These are phyloP conservation scores for Drosophila mauritiana DNA, from an alignment of 1,140 invertebrate species.

Conservation along the genomic window DNA sequence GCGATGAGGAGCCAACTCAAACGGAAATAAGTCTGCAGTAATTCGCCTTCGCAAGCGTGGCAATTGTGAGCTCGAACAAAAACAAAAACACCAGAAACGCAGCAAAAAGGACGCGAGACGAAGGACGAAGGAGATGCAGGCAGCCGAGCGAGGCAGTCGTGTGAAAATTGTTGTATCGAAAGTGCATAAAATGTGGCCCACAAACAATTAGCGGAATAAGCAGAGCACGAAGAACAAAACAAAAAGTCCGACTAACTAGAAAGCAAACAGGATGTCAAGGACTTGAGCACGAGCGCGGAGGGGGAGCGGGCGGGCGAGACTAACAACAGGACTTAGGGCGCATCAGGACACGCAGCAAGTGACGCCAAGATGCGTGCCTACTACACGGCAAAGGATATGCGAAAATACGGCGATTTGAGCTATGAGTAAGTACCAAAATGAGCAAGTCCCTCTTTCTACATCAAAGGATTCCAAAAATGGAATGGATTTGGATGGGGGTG, in stretches of 20 bases:
- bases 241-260: slow-evolving; percentile 26
- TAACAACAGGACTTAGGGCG: slow-evolving; percentile 25
- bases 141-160: slow-evolving; percentile 37
- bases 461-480: slow-evolving; percentile 1
- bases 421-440: slow-evolving; percentile 72
- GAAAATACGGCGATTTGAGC: slow-evolving; percentile 78
- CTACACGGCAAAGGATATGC: slow-evolving; percentile 71
- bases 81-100: slow-evolving; percentile 10
- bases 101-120: too few relatives aligned
- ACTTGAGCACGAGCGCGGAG: slow-evolving; percentile 26
- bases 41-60: slow-evolving; percentile 16
- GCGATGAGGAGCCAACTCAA: slow-evolving; percentile 51
- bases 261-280: slow-evolving; percentile 65
- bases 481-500: not conserved
- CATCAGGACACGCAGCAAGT: slow-evolving; percentile 31
- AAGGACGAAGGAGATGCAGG: not conserved
- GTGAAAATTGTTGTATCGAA: slow-evolving; percentile 68
- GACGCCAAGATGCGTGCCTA: slow-evolving; percentile 68
- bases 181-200: slow-evolving; percentile 62
- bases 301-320: slow-evolving; percentile 1
- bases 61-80: slow-evolving; percentile 21
- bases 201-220: slow-evolving; percentile 54
- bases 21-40: slow-evolving; percentile 40
- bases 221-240: slow-evolving; percentile 17
- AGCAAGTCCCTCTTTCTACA: not conserved